Evolutionary conservation across 2,797 vertebrate species (phyloP).

Genomic region (Leuciscus waleckii): DNA sequence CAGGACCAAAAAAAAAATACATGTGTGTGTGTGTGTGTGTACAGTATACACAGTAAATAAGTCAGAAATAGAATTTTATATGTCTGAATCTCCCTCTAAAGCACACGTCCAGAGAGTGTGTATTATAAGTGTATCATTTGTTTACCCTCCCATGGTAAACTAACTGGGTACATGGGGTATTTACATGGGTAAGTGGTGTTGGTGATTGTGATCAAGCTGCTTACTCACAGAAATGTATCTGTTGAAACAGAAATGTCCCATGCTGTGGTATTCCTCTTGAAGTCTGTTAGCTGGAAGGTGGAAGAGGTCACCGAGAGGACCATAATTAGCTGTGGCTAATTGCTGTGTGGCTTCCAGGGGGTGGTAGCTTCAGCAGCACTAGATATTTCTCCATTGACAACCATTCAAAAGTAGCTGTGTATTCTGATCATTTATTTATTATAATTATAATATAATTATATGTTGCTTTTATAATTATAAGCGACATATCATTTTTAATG

Average conservation of each 20-base stretch:
- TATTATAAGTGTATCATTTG: neutral
- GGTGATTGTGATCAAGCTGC: constrained; percentile 8
- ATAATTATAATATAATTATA: neutral
- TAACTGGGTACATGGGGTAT: neutral
- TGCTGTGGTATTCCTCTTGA: neutral
- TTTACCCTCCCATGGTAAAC: neutral
- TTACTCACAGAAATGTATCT: constrained; percentile 18
- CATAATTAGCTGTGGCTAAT: constrained; percentile 29
- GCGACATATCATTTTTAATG: neutral
- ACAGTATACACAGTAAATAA: too few relatives aligned
- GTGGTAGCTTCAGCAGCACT: neutral
- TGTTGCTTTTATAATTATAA: neutral
- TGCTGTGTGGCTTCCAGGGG: neutral
- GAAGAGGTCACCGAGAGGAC: constrained; percentile 60
- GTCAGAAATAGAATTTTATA: neutral
- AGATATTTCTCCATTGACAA: neutral
- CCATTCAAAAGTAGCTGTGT: neutral
- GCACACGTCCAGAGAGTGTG: neutral
- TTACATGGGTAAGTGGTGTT: neutral
- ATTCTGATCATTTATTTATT: neutral
- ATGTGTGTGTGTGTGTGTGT: too few relatives aligned
- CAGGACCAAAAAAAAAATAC: neutral
- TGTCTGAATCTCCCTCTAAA: neutral
- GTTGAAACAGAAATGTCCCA: constrained; percentile 1
- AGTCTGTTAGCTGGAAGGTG: constrained; percentile 42